Conservation (phyloP, 2,888 invertebrate species). For the Nudaria mundana region DNA sequence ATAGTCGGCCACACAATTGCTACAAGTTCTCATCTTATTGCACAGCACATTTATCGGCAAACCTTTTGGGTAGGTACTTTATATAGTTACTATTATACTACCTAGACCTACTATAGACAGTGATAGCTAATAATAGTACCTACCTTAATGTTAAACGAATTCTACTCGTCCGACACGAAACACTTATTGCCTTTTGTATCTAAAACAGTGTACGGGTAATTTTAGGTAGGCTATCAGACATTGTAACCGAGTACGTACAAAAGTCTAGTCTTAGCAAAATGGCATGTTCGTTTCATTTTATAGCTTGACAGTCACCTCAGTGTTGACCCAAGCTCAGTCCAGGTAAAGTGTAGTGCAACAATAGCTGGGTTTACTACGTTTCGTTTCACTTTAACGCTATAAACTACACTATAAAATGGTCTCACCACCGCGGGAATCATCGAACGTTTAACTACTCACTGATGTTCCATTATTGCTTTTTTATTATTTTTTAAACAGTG, state of each 20-base stretch:
- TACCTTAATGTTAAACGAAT: too few relatives aligned
- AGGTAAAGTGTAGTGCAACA: conserved; percentile 51
- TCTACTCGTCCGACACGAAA: too few relatives aligned
- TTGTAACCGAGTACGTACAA: conserved; percentile 4
- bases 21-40: too few relatives aligned
- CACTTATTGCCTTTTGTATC: too few relatives aligned
- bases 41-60: too few relatives aligned
- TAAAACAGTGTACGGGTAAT: not conserved
- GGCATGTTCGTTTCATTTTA: conserved; percentile 21
- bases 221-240: conserved; percentile 4
- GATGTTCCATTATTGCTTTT: conserved; percentile 19
- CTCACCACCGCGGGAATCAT: conserved; percentile 46
- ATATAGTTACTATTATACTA: too few relatives aligned
- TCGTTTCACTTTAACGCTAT: conserved; percentile 65
- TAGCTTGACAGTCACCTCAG: conserved; percentile 28
- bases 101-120: too few relatives aligned
- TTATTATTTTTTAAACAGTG: conserved; percentile 17
- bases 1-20: too few relatives aligned
- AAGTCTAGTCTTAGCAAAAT: conserved; percentile 17
- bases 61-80: too few relatives aligned
- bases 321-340: conserved; percentile 38
- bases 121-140: too few relatives aligned
- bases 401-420: conserved; percentile 58
- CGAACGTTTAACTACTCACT: conserved; percentile 37
- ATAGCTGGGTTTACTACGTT: conserved; percentile 55